A percentile compares a stretch with the other conserved stretches of the same genome.
phyloP scores from a whole-genome alignment of 2,888 invertebrate genomes.

The Homarus gammarus region DNA sequence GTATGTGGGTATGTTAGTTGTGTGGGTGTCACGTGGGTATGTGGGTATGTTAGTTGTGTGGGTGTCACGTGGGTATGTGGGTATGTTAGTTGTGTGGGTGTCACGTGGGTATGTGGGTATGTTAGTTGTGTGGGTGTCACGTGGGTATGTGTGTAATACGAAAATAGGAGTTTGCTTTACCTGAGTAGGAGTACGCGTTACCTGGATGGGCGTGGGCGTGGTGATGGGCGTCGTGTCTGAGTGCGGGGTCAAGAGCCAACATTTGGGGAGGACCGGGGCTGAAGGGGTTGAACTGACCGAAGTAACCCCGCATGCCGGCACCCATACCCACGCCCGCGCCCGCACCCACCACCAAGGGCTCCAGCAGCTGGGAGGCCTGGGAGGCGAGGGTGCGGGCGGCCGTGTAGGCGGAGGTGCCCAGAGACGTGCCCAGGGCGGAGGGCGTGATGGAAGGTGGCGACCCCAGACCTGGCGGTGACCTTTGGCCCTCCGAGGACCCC shows the following conservation, averaged over 20 bases:
- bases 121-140: too few species aligned
- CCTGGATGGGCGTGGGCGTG: slow-evolving; percentile 54
- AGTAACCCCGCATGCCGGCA: slow-evolving; percentile 56
- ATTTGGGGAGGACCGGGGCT: slow-evolving; percentile 64
- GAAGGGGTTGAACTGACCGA: slow-evolving; percentile 70
- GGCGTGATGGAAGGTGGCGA: slow-evolving; percentile 54
- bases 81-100: too few species aligned
- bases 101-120: too few species aligned
- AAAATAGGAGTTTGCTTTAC: too few species aligned
- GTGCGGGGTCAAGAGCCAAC: slow-evolving; percentile 62
- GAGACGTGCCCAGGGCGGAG: slow-evolving; percentile 42
- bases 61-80: too few species aligned
- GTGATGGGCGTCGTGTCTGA: slow-evolving; percentile 52
- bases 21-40: too few species aligned
- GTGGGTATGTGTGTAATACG: too few species aligned
- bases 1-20: too few species aligned
- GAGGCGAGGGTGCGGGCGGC: slow-evolving; percentile 64
- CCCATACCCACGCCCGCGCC: slow-evolving; percentile 25
- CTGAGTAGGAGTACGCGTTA: too few species aligned
- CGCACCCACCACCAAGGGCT: slow-evolving; percentile 53
- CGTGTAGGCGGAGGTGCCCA: slow-evolving; percentile 58
- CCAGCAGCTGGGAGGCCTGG: slow-evolving; percentile 64
- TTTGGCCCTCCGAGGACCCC: slow-evolving; percentile 77
- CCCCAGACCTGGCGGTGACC: slow-evolving; percentile 48
- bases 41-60: too few species aligned